A percentile compares a stretch with the other conserved stretches of the same genome.
These are phyloP conservation scores for Coluber constrictor DNA, from an alignment of 2,797 vertebrate species.

Conservation along the genomic window DNA sequence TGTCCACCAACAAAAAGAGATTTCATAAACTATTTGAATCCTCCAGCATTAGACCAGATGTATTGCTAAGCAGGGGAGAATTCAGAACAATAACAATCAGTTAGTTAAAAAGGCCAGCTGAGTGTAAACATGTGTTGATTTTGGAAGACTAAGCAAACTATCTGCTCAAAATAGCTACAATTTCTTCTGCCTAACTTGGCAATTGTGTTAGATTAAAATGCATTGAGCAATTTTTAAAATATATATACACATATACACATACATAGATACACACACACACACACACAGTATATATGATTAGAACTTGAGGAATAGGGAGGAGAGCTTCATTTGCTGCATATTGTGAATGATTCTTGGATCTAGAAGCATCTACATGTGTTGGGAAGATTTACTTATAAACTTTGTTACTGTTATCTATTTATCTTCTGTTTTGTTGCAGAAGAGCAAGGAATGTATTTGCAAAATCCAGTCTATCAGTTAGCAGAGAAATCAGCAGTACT, in stretches of 20 bases:
- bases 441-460: neutral
- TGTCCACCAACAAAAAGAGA: neutral
- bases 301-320: neutral
- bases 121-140: neutral
- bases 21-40: neutral
- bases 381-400: neutral
- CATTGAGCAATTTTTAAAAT: neutral
- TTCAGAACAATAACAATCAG: neutral
- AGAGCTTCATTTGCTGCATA: neutral
- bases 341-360: neutral
- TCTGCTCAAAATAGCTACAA: neutral
- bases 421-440: neutral
- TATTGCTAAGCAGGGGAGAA: neutral
- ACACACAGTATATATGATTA: neutral
- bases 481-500: neutral
- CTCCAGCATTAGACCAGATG: neutral
- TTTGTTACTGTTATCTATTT: neutral
- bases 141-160: neutral
- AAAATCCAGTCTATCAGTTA: neutral
- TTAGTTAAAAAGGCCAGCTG: neutral
- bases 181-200: neutral
- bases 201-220: neutral
- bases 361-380: neutral
- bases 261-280: no score
- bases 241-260: no score